A percentile compares a stretch with the other conserved stretches of the same genome.
These are phyloP conservation scores for Ammodytes dubius DNA, from an alignment of 2,113 vertebrate genomes.

Conservation along the genomic window DNA sequence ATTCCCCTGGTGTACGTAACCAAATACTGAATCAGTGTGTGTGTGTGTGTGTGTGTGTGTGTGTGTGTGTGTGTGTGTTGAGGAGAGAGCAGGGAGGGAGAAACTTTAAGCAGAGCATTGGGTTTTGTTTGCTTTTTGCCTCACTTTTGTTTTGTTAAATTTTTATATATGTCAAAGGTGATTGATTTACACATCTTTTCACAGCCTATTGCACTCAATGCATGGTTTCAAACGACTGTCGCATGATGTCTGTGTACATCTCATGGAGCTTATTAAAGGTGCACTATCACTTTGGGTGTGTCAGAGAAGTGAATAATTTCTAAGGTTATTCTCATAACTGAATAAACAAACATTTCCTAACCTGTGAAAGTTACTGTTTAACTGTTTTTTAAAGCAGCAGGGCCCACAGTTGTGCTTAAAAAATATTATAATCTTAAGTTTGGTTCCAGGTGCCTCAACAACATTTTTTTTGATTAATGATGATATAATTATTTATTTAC, in stretches of 20 bases:
- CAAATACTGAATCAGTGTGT: not conserved
- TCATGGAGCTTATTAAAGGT: not conserved
- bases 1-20: constrained; percentile 28
- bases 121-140: not conserved
- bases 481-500: too few relatives aligned
- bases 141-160: not conserved
- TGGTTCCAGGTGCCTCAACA: too few relatives aligned
- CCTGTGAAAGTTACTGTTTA: too few relatives aligned
- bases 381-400: too few relatives aligned
- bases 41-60: not conserved
- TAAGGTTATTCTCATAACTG: too few relatives aligned
- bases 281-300: too few relatives aligned
- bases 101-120: not conserved
- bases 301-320: too few relatives aligned
- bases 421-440: too few relatives aligned
- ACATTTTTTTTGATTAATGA: too few relatives aligned
- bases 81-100: not conserved
- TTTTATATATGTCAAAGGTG: not conserved
- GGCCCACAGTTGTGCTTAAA: too few relatives aligned
- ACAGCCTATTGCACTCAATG: not conserved
- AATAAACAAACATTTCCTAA: too few relatives aligned
- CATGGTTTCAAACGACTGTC: not conserved
- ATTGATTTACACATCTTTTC: not conserved
- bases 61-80: too few relatives aligned
- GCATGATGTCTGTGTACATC: not conserved